Percentiles rank a stretch among this genome's conserved stretches.
These are phyloP conservation scores for Chymomyza procnemis DNA, from an alignment of 2,888 invertebrate species.

Conservation along the genomic window DNA sequence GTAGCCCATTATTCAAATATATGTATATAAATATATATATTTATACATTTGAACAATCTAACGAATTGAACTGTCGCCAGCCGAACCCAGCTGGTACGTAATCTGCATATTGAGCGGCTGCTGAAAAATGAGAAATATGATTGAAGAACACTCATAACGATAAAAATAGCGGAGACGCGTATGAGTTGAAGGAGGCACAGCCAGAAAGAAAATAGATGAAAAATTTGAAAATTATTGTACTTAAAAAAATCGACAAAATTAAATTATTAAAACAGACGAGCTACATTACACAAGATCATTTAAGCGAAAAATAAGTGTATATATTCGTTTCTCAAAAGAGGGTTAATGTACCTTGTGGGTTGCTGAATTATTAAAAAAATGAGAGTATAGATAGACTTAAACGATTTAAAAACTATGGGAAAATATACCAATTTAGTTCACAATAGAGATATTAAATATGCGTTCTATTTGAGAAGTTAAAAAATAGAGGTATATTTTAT, in stretches of 20 bases:
- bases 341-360: too few relatives aligned
- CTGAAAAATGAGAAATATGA: slow-evolving; percentile 68
- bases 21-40: neutral
- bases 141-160: slow-evolving; percentile 65
- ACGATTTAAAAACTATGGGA: too few relatives aligned
- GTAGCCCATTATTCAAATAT: neutral
- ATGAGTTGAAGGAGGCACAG: neutral
- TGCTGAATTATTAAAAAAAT: neutral
- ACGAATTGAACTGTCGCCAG: slow-evolving; percentile 3
- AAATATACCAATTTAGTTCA: too few relatives aligned
- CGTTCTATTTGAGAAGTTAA: too few relatives aligned
- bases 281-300: slow-evolving; percentile 12
- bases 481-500: too few relatives aligned
- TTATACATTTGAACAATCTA: neutral
- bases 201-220: slow-evolving; percentile 34
- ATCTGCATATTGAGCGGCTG: slow-evolving; percentile 30
- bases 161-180: slow-evolving; percentile 56
- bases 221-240: slow-evolving; percentile 61
- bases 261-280: slow-evolving; percentile 19
- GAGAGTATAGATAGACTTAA: neutral
- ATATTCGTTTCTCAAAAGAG: neutral
- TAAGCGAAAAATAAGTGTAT: neutral
- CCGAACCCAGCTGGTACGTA: neutral
- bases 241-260: slow-evolving; percentile 37
- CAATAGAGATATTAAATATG: too few relatives aligned